Base-by-base conservation (phyloP, 2,888 invertebrate species). In the Tupiocoris notatus region DNA sequence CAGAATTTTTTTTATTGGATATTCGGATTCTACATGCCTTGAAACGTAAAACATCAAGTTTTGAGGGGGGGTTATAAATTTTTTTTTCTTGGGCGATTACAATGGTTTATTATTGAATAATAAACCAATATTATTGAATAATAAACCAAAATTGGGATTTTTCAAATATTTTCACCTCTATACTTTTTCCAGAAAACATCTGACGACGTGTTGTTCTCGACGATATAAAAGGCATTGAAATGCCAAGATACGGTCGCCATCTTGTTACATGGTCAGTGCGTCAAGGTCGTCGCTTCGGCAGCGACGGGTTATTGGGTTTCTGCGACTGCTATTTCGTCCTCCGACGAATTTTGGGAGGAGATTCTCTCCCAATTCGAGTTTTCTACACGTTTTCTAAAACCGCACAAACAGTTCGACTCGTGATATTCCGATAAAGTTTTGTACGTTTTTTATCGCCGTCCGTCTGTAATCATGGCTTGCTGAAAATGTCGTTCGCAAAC, bases 401-500 rank as follows among this genome's bases (percentile, higher is more conserved):
- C 79, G 81, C 82, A 81, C 83, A 83, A 61, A 59, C 7, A 63
- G 18, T 24, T 83, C 64, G 63, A 65, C 58, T 74, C 20, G 59
- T 64, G 61, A 70, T 59, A 74, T 73, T 25, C 64, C 54, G 66
- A 68, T 63, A 73, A 75, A 77, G 12, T 7, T 39, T 39, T 39
- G 75, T 70, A 71, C 74, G 74, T 64, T 58, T 77, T 78, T 71
- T 87, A 86, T 87, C 39, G 12, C 39, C 86, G 85, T 86, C 87
- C 85, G 84, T 85, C 75, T 79, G 78, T 79, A 81, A 82, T 80
- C 89, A 91, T 91, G 91, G 91, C 90, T 89, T 90, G 88, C 88
- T 91, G 84, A 86, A 85, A 90, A 92, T 92, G 92, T 90, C 89
- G 89, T 86, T 87, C 86, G 86, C 88, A 88, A 88, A 88, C 86